These are phyloP conservation scores for Anagrus nilaparvatae DNA, from an alignment of 1,140 invertebrate genomes.

Conservation along the genomic window DNA sequence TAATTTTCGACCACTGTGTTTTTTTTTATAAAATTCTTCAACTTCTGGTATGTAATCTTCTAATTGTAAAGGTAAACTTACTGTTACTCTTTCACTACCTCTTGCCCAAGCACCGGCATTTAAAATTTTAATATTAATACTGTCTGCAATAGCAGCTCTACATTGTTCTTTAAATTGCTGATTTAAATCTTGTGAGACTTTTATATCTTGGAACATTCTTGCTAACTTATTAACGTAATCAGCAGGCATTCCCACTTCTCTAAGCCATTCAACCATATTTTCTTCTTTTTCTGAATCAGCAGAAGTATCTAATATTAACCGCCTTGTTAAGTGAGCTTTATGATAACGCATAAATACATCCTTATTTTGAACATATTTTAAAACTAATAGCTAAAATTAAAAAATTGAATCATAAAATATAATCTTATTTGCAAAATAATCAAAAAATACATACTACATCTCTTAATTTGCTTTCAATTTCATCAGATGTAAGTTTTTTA, in stretches of 20 bases:
- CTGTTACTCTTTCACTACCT: slow-evolving; percentile 85
- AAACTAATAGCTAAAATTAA: slow-evolving; percentile 69
- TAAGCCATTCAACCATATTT: slow-evolving; percentile 95
- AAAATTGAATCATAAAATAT: slow-evolving; percentile 12
- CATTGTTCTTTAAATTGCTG: slow-evolving; percentile 75
- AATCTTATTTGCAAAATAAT: neutral
- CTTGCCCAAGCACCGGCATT: slow-evolving; percentile 98
- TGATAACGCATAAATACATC: slow-evolving; percentile 99
- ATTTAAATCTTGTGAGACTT: slow-evolving; percentile 98
- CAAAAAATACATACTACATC: slow-evolving; percentile 64
- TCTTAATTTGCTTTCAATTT: slow-evolving; percentile 87
- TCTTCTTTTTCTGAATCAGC: slow-evolving; percentile 99
- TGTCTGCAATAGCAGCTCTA: slow-evolving; percentile 43
- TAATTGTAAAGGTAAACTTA: slow-evolving; percentile 91
- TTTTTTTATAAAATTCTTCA: slow-evolving; percentile 90
- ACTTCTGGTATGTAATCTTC: slow-evolving; percentile 98
- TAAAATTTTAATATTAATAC: slow-evolving; percentile 86
- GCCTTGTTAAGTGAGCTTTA: slow-evolving; percentile 93
- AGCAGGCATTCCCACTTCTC: slow-evolving; percentile 96
- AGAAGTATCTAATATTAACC: slow-evolving; percentile 91
- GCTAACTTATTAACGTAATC: slow-evolving; percentile 98
- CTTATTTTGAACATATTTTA: slow-evolving; percentile 99
- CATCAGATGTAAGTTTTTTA: slow-evolving; percentile 93
- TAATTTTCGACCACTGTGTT: slow-evolving; percentile 95
- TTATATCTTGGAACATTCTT: slow-evolving; percentile 97